Conservation (phyloP, 2,113 vertebrate genomes). For the Labrus mixtus region DNA sequence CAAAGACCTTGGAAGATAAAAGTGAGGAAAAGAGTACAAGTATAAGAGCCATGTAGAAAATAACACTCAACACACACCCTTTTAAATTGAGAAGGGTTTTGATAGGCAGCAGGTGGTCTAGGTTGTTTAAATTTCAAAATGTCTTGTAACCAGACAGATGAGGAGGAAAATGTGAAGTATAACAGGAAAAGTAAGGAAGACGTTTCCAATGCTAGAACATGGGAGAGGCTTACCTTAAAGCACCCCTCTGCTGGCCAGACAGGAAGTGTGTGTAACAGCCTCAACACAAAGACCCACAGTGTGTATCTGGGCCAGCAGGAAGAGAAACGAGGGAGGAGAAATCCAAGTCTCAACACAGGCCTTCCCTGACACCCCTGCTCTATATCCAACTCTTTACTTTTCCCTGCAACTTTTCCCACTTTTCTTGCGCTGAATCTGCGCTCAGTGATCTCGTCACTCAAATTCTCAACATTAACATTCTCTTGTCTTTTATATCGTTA, state of each 20-base stretch:
- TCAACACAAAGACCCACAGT: slow-evolving; percentile 77
- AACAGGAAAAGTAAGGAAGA: slow-evolving; percentile 30
- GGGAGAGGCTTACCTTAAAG: slow-evolving; percentile 73
- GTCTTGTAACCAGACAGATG: background rate
- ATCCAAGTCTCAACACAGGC: slow-evolving; percentile 71
- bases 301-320: slow-evolving; percentile 77
- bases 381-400: slow-evolving; percentile 42
- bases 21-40: slow-evolving; percentile 14
- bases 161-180: background rate
- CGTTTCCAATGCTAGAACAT: slow-evolving; percentile 35
- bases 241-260: slow-evolving; percentile 73
- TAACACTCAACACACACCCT: background rate
- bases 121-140: slow-evolving; percentile 3
- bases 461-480: background rate
- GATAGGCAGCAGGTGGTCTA: slow-evolving; percentile 6
- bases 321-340: slow-evolving; percentile 69
- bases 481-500: background rate
- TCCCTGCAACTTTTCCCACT: slow-evolving; percentile 24
- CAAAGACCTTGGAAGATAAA: slow-evolving; percentile 32
- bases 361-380: slow-evolving; percentile 44
- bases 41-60: background rate
- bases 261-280: slow-evolving; percentile 71
- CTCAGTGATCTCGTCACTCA: background rate
- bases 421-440: slow-evolving; percentile 7
- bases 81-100: slow-evolving; percentile 10